Base-by-base conservation (phyloP, 2,113 vertebrate genomes). In the Ardeotis arabs region DNA sequence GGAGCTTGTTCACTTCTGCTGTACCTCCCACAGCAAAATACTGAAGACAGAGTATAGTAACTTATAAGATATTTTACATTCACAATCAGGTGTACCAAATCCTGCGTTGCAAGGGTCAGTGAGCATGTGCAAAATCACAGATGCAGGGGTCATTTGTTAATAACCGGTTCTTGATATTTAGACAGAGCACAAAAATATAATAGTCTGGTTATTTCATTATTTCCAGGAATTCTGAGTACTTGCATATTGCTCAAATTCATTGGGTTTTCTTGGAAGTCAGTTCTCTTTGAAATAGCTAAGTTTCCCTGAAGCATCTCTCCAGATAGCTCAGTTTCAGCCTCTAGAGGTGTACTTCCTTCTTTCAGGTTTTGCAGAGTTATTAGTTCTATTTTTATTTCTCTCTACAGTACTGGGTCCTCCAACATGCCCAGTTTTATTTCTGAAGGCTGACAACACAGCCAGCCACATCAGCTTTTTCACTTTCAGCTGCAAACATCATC, bases 401-500 rank as follows among this genome's bases (percentile, higher is more conserved):
- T 79, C n/a, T 72, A 27, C 41, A 56, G 29, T 25, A 17, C 49
- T 55, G 44, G 18, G 33, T 29, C 28, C 67, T 66, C n/a, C 92
- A 41, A 25, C 33, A 39, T 17, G 12, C 18, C 53, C 45, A 11
- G 68, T 78, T 94, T 90, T 68, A 45, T 66, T 95, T 81, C 66
- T 76, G 64, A 90, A 89, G 74, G 63, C 39, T 80, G 72, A 66
- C 37, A 87, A 27, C 29, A 55, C 17, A 74, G 56, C 2, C 73
- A 91, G 44, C n/a, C 69, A 6, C 29, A 60, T 20, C 28, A 24
- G 35, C 55, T 59, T 93, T 89, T 77, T 78, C 5, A 45, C 74
- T 85, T 84, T 78, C 73, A 77, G 72, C 58, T 84, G 94, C 76
- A 95, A 91, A 93, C 77, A 53, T 67, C 68, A 24, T 55, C 66